Evolutionary conservation across 1,140 invertebrate genomes (phyloP).

Genomic region (Pogonomyrmex barbatus): DNA sequence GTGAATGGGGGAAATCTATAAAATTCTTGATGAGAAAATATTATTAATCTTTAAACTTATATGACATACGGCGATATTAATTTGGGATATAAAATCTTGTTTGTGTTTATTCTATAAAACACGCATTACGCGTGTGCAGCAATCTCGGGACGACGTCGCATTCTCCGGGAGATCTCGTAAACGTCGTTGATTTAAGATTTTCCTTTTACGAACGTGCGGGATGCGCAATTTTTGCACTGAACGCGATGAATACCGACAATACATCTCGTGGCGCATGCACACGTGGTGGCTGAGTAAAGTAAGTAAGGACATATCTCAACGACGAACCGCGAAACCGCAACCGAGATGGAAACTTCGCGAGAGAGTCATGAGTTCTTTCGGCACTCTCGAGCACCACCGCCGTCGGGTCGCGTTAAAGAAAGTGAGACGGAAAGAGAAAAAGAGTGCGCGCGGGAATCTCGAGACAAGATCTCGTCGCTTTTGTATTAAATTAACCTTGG

Average conservation of each 20-base stretch:
- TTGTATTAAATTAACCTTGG: constrained; percentile 57
- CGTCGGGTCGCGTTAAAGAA: neutral
- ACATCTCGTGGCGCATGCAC: constrained; percentile 28
- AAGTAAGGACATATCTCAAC: constrained; percentile 48
- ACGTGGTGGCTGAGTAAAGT: constrained; percentile 16
- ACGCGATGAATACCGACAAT: constrained; percentile 48
- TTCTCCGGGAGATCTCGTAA: constrained; percentile 22
- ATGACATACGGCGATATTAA: neutral
- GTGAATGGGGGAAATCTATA: neutral
- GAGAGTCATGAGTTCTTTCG: constrained; percentile 36
- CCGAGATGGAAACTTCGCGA: constrained; percentile 29
- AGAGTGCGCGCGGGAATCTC: neutral
- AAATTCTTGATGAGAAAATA: neutral
- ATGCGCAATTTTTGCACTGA: constrained; percentile 46
- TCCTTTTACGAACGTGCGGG: neutral
- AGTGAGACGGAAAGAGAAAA: neutral
- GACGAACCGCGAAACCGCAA: neutral
- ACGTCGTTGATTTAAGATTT: constrained; percentile 61
- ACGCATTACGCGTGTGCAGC: neutral
- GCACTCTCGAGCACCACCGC: constrained; percentile 8
- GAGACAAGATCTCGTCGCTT: constrained; percentile 37
- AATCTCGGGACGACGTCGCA: neutral
- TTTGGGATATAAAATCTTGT: constrained; percentile 21
- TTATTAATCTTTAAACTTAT: too few relatives aligned
- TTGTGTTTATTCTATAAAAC: constrained; percentile 13